Conservation (phyloP, 2,797 vertebrate genomes). For the Melanotaenia trifasciata region DNA sequence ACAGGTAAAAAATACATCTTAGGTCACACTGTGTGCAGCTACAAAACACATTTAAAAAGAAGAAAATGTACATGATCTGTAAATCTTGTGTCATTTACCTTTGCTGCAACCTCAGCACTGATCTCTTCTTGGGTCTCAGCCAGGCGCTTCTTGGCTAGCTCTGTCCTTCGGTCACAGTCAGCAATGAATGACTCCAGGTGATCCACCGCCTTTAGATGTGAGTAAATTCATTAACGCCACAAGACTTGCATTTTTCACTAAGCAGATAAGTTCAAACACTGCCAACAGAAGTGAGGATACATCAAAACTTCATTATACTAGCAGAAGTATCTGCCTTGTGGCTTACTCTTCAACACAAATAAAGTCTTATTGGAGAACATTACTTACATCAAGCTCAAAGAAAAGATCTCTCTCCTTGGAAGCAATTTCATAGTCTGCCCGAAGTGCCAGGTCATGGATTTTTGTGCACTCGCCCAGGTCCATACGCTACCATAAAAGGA, state of each 20-base stretch:
- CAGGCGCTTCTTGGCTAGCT: conserved; percentile 96
- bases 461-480: conserved; percentile 98
- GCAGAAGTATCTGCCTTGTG: background rate
- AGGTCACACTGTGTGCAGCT: background rate
- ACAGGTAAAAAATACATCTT: conserved; percentile 13
- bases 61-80: background rate
- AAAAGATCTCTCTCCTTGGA: conserved; percentile 98
- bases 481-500: conserved; percentile 88
- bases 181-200: conserved; percentile 98
- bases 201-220: conserved; percentile 89
- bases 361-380: background rate
- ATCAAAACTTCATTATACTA: background rate
- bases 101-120: conserved; percentile 97
- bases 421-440: conserved; percentile 99
- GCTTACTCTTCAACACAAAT: background rate
- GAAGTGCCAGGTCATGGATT: conserved; percentile 97
- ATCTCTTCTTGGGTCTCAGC: conserved; percentile 99
- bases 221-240: background rate
- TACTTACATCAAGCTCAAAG: conserved; percentile 97
- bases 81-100: conserved; percentile 80
- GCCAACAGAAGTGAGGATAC: background rate
- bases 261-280: background rate
- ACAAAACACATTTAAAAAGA: background rate
- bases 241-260: background rate
- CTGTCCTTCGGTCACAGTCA: conserved; percentile 96